Base-by-base conservation (phyloP, 1,140 invertebrate genomes). In the Diorhabda sublineata region DNA sequence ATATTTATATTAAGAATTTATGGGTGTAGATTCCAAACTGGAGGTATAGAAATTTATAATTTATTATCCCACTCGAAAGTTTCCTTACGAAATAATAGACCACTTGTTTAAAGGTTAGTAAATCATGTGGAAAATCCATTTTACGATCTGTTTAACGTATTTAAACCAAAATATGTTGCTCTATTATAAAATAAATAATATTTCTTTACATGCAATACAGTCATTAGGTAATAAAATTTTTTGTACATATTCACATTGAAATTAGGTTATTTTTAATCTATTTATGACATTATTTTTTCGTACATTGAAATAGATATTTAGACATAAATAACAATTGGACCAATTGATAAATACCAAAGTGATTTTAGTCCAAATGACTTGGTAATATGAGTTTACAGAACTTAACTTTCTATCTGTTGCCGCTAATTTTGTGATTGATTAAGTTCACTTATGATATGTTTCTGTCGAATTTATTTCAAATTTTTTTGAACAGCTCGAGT, bases 81-180 rank as follows among this genome's bases (percentile, higher is more conserved):
- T 60, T 42, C 11, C 11, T 60, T n/a, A 6, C 5, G 26, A 60
- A 6, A 26, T 42, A 60, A 42, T 26, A 26, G 42, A 26, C 42
- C 58, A 60, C 42, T 60, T 60, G 42, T 60, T 60, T 60, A 11
- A 60, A 60, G 11, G 58, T 26, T 26, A 60, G 58, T 52, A 52
- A 52, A 52, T 52, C 47, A 52, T n/a, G 47, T 52, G n/a, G 47
- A 52, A 52, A 3, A 52, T 52, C 47, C 47, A 52, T 52, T 52
- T 52, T 52, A 52, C 47, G 58, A 60, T 11, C 58, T 42, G n/a
- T 11, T 26, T 3, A 60, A 60, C n/a, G 11, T 60, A 60, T 60
- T 60, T 60, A 60, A 26, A 60, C 42, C 42, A n/a, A 11, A 26
- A 26, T 60, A n/a, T 60, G n/a, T 42, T 60, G n/a, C 11, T 60